Base-by-base conservation (phyloP, 2,888 invertebrate genomes). In the Athalia cordata region DNA sequence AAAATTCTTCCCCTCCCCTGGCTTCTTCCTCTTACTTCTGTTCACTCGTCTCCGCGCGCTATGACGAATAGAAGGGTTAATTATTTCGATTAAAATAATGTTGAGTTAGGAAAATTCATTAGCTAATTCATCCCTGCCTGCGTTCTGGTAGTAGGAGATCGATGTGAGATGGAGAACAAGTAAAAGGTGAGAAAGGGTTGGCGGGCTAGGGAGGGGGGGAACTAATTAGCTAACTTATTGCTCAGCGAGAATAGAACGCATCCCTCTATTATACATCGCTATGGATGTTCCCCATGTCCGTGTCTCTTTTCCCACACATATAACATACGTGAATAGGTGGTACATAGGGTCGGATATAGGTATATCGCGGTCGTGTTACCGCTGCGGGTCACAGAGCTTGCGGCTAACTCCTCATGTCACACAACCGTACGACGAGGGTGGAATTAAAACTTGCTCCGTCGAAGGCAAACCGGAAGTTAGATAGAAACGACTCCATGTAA, bases 351-450 rank as follows among this genome's bases (percentile, higher is more conserved):
- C 29, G 29, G 29, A 29, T 29, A 29, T 29, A 29, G 2, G 29
- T 29, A 29, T 29, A 29, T 29, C 29, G 29, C 29, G 29, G 29
- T 29, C 29, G 29, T 29, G 29, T 29, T 29, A 29, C 29, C 29
- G 29, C 29, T 29, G 29, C 29, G 29, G 29, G 29, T 29, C 29
- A 29, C 29, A 29, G 29, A 29, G 29, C 29, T 29, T 29, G 29
- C 29, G 29, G 29, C 15, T 15, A 62, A 15, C 29, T 62, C 62
- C 13, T 62, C 61, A 8, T 62, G 62, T 29, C 62, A 62, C 29
- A 62, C 29, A 52, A 62, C 62, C 43, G 11, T 43, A 11, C 52
- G 62, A 62, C 62, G 62, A 62, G 62, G 62, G 62, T 62, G 62
- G 62, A 62, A 62, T 62, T 62, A 62, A 62, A 62, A 62, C 62